Conservation (phyloP, 2,797 vertebrate species). For the Scolopax bukidnonensis region DNA sequence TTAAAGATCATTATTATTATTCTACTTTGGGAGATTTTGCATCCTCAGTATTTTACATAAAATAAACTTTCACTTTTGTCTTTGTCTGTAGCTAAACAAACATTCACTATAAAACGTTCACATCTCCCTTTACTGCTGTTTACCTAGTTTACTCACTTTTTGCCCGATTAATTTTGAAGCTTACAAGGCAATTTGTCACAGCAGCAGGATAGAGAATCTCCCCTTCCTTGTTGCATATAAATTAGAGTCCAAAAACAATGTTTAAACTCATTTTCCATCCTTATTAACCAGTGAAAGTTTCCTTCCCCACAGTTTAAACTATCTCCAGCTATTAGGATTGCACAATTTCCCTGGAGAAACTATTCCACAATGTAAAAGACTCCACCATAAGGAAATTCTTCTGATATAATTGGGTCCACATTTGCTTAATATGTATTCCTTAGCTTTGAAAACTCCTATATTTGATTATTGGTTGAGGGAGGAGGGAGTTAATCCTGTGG, state of each 20-base stretch:
- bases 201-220: not conserved
- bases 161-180: not conserved
- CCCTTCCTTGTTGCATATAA: not conserved
- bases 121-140: not conserved
- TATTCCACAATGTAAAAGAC: not conserved
- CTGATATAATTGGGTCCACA: not conserved
- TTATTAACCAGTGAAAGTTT: not conserved
- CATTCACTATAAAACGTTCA: not conserved
- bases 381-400: not conserved
- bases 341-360: slow-evolving; percentile 10
- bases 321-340: not conserved
- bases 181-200: not conserved
- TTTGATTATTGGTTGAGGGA: not conserved
- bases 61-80: not conserved
- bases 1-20: not conserved
- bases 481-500: not conserved
- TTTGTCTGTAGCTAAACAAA: slow-evolving; percentile 9
- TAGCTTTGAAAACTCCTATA: not conserved
- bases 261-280: not conserved
- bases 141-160: not conserved
- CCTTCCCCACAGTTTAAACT: not conserved
- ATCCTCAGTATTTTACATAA: not conserved
- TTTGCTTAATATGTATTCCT: not conserved
- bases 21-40: slow-evolving; percentile 11
- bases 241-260: not conserved